Evolutionary conservation across 2,888 invertebrate species (phyloP), one percentile per base, ranked within the genome.

Genomic region (Bugulina stolonifera): DNA sequence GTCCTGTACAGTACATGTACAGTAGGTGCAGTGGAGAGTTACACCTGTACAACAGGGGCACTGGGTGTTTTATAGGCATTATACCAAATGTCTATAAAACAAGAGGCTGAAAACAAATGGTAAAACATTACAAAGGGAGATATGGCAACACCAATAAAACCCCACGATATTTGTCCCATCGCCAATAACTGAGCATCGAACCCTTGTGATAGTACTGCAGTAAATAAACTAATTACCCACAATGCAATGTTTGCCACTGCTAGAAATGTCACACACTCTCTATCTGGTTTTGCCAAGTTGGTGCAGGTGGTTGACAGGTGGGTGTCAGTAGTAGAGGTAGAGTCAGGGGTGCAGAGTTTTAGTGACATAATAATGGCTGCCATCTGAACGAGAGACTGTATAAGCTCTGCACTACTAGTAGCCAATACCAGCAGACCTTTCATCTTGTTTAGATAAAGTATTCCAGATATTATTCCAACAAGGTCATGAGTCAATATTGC

Each of bases 21-120:
- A n/a, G n/a, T n/a, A n/a, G n/a, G n/a, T n/a, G n/a, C n/a, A n/a
- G n/a, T n/a, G n/a, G n/a, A n/a, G n/a, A n/a, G 58, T 43, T 35
- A 43, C 3, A 70, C 70, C 14, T 72, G 64, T 72, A 34, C 34
- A 18, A 32, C n/a, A 14, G 14, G 10, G 2, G 32, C 3, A 14
- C 10, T 18, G 32, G 64, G 27, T n/a, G 80, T 74, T 75, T 95
- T 95, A 84, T 95, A 96, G 5, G 94, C 93, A 77, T 92, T 88
- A 85, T 95, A 95, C 96, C 95, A 96, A 79, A 96, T 93, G 85
- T 95, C 95, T 84, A 94, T 94, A 73, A 96, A 87, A 82, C 95
- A 95, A 0, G 96, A 94, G 0, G 95, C 77, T 58, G 94, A 94
- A 83, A 95, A 95, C 85, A 95, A 95, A 74, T 94, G 88, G 86